phyloP scores from a whole-genome alignment of 2,888 invertebrate genomes.

The Lepidocyrtoides sp. region DNA sequence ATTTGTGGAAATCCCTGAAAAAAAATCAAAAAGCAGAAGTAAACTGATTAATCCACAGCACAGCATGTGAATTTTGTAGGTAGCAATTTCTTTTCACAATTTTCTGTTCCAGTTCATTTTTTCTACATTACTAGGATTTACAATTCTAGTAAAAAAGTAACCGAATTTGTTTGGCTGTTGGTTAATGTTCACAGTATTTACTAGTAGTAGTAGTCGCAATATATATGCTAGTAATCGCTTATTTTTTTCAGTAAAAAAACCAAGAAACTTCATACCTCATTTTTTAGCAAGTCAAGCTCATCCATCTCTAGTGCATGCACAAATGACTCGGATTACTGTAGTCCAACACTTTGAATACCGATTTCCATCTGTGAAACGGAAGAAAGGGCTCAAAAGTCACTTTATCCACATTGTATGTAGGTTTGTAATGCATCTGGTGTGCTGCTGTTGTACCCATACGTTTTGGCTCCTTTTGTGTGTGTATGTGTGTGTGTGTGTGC shows the following conservation, averaged over 20 bases:
- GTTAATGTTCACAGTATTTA: not conserved
- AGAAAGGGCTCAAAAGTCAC: constrained; percentile 73
- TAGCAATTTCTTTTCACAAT: not conserved
- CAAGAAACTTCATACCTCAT: constrained; percentile 31
- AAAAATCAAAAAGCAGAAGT: too few relatives aligned
- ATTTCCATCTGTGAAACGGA: constrained; percentile 74
- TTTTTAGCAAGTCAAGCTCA: constrained; percentile 70
- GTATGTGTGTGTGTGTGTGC: not conserved
- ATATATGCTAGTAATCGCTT: not conserved
- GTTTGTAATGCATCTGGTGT: constrained; percentile 61
- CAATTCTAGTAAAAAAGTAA: not conserved
- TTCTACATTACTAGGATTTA: constrained; percentile 19
- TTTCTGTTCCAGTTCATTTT: constrained; percentile 20
- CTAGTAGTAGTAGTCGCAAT: not conserved
- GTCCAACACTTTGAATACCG: constrained; percentile 75
- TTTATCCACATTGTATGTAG: constrained; percentile 73
- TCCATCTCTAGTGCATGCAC: constrained; percentile 73
- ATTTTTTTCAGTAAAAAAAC: constrained; percentile 13
- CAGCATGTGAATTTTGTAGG: not conserved
- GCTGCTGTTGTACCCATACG: not conserved
- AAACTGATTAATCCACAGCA: not conserved
- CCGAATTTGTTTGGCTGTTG: not conserved
- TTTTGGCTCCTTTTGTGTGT: constrained; percentile 10
- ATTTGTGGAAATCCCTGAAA: too few relatives aligned
- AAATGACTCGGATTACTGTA: constrained; percentile 75